Percentiles rank a stretch among this genome's conserved stretches.
These are phyloP conservation scores for Mythimna impura DNA, from an alignment of 2,888 invertebrate genomes.

Conservation along the genomic window DNA sequence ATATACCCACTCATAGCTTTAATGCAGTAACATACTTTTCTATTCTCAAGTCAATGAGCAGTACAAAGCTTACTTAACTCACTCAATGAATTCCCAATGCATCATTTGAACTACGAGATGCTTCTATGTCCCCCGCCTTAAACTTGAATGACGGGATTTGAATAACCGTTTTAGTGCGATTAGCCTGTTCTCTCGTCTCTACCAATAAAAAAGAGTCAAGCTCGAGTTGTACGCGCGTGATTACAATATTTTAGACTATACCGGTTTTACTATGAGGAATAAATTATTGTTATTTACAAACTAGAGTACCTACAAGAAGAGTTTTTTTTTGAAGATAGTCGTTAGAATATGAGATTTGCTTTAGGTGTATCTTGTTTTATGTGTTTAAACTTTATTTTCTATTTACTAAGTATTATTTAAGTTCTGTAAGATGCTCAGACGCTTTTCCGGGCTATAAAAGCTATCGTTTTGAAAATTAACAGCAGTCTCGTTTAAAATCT, in stretches of 20 bases:
- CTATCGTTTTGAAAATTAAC: background rate
- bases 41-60: constrained; percentile 4
- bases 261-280: constrained; percentile 56
- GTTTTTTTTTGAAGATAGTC: constrained; percentile 12
- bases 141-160: constrained; percentile 62
- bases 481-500: background rate
- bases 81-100: constrained; percentile 54
- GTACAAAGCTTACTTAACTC: constrained; percentile 16
- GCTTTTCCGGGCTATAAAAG: too few relatives aligned
- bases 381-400: background rate
- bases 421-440: too few relatives aligned
- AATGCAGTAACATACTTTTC: background rate
- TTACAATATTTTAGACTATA: constrained; percentile 56
- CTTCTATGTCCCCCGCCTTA: constrained; percentile 28
- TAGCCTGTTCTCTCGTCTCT: constrained; percentile 52
- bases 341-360: constrained; percentile 17
- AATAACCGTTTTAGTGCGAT: constrained; percentile 60
- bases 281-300: constrained; percentile 52
- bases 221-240: constrained; percentile 33
- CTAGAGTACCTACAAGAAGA: constrained; percentile 36
- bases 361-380: background rate
- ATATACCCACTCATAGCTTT: background rate
- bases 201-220: constrained; percentile 57
- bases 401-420: background rate
- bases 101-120: constrained; percentile 39